Evolutionary conservation across 2,113 vertebrate species (phyloP).

Genomic region (Myotis davidii): DNA sequence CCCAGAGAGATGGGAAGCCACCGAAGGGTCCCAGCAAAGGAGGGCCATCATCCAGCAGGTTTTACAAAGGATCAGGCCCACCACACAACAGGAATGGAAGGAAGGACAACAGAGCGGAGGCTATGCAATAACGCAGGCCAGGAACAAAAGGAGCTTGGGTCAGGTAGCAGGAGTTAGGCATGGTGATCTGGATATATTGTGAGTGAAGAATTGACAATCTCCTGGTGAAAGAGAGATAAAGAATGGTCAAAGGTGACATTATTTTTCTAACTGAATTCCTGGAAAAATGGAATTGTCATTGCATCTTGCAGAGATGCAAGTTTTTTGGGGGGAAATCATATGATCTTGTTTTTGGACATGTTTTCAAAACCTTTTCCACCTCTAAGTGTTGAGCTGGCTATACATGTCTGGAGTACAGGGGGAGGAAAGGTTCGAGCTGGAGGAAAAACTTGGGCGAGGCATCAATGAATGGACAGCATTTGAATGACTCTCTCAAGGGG

Average conservation of each 20-base stretch:
- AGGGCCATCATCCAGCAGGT: background rate
- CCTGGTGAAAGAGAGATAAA: background rate
- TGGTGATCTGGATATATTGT: background rate
- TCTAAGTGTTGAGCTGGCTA: background rate
- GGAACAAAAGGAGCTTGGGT: background rate
- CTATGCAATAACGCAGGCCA: background rate
- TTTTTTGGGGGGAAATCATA: background rate
- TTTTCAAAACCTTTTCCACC: background rate
- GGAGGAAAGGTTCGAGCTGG: background rate
- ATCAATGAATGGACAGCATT: background rate
- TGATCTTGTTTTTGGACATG: background rate
- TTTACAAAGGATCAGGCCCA: background rate
- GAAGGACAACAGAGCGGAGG: background rate
- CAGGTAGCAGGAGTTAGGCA: background rate
- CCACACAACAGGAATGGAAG: background rate
- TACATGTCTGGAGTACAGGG: background rate
- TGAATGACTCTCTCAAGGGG: background rate
- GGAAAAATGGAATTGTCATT: background rate
- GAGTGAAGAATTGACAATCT: background rate
- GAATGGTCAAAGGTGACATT: background rate
- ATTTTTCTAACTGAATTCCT: background rate
- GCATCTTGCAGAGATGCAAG: background rate
- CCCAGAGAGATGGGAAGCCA: background rate
- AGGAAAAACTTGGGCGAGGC: background rate
- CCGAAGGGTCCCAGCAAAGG: background rate